A percentile compares a stretch with the other conserved stretches of the same genome.
Evolutionary conservation across 2,888 invertebrate species (phyloP).

Genomic region (Hirtodrosophila duncani): DNA sequence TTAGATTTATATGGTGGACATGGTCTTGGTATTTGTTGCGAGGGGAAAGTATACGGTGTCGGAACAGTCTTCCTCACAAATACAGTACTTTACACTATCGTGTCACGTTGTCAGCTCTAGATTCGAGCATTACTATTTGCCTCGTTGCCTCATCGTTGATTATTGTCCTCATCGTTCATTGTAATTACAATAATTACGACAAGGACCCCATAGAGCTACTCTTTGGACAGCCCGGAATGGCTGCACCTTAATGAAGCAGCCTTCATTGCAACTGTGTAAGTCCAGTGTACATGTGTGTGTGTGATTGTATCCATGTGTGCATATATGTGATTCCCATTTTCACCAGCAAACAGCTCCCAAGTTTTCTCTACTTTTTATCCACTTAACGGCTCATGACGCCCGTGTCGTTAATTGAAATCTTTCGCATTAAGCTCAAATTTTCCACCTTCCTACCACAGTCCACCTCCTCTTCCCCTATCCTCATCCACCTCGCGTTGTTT

Average conservation of each 20-base stretch:
- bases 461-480: not conserved
- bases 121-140: too few species aligned
- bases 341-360: not conserved
- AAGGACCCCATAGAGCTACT: constrained; percentile 40
- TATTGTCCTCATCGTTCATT: constrained; percentile 54
- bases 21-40: constrained; percentile 24
- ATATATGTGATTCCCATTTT: constrained; percentile 12
- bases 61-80: too few species aligned
- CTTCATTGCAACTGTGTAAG: constrained; percentile 44
- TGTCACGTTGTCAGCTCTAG: too few species aligned
- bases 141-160: constrained; percentile 30
- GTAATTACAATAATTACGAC: constrained; percentile 68
- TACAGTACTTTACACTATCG: too few species aligned
- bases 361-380: constrained; percentile 47
- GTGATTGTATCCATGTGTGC: constrained; percentile 1
- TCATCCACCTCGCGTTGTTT: constrained; percentile 11
- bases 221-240: too few species aligned
- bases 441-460: not conserved
- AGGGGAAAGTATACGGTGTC: too few species aligned
- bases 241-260: constrained; percentile 59
- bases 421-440: constrained; percentile 54
- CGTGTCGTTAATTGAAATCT: constrained; percentile 66
- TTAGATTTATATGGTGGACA: too few species aligned
- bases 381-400: constrained; percentile 51
- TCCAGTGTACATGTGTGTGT: constrained; percentile 11